phyloP scores from a whole-genome alignment of 2,113 vertebrate genomes.

The Sterna hirundo region DNA sequence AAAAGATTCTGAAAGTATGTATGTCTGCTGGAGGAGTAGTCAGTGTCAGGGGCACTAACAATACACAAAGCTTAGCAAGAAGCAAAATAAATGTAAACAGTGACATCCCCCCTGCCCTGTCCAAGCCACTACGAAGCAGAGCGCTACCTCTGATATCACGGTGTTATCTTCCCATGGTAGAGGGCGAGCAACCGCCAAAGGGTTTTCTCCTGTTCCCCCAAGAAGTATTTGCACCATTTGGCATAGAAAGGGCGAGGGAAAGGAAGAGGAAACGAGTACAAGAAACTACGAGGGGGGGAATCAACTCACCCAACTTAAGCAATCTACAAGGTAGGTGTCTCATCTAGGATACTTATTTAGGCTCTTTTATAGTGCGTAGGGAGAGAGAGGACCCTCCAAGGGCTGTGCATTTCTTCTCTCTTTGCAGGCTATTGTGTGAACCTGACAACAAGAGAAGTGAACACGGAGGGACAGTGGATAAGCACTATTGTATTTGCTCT shows the following conservation, averaged over 20 bases:
- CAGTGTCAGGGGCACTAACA: slow-evolving; percentile 39
- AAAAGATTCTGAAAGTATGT: slow-evolving; percentile 16
- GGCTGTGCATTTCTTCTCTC: neutral
- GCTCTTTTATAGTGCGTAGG: neutral
- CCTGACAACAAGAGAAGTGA: neutral
- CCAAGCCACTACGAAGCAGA: slow-evolving; percentile 23
- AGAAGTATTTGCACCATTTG: neutral
- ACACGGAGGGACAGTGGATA: neutral
- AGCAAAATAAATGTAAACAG: slow-evolving; percentile 61
- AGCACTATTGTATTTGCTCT: neutral
- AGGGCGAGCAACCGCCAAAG: neutral
- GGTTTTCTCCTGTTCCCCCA: neutral
- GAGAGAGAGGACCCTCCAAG: neutral
- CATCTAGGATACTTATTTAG: neutral
- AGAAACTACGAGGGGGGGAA: neutral
- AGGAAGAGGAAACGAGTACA: neutral
- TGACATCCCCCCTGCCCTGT: neutral
- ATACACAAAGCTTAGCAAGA: slow-evolving; percentile 30
- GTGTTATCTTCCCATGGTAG: neutral
- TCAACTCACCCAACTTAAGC: neutral
- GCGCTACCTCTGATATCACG: neutral
- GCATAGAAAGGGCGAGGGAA: neutral
- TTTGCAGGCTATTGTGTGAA: neutral
- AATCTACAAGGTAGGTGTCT: neutral
- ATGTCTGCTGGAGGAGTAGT: slow-evolving; percentile 6